Conservation (phyloP, 1,140 invertebrate genomes). For the Procambarus virginalis region DNA sequence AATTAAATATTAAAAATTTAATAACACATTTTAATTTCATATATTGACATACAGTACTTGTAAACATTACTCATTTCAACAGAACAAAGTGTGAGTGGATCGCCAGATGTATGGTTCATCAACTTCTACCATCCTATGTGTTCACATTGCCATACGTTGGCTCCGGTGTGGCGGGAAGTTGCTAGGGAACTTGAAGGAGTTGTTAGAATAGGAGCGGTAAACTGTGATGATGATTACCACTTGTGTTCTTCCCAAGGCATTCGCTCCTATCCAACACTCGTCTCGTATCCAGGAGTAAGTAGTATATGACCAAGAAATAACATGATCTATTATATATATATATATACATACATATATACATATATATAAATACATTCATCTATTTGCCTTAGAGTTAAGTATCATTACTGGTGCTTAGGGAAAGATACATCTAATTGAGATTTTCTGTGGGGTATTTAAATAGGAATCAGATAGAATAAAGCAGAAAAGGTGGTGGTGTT, state of each 20-base stretch:
- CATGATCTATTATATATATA: no score
- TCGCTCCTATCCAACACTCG: slow-evolving; percentile 82
- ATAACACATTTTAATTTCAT: no score
- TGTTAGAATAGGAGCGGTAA: slow-evolving; percentile 85
- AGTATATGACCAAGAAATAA: neutral
- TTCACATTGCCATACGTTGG: slow-evolving; percentile 87
- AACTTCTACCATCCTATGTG: slow-evolving; percentile 92
- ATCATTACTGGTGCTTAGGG: no score
- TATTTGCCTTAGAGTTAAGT: no score
- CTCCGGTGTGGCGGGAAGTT: slow-evolving; percentile 85
- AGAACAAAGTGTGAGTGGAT: slow-evolving; percentile 80
- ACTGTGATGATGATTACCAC: slow-evolving; percentile 85
- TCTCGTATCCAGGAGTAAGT: slow-evolving; percentile 75
- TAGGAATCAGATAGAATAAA: no score
- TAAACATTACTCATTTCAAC: slow-evolving; percentile 52
- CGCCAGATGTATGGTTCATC: slow-evolving; percentile 84
- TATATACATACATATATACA: no score
- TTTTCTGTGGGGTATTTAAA: no score
- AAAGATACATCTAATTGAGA: no score
- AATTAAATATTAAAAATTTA: no score
- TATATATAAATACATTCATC: no score
- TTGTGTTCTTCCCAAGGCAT: slow-evolving; percentile 82
- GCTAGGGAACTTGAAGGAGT: slow-evolving; percentile 83
- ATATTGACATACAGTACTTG: no score
- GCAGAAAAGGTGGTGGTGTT: no score